These are phyloP conservation scores for Danio kyathit DNA, from an alignment of 2,797 vertebrate genomes.

Conservation along the genomic window DNA sequence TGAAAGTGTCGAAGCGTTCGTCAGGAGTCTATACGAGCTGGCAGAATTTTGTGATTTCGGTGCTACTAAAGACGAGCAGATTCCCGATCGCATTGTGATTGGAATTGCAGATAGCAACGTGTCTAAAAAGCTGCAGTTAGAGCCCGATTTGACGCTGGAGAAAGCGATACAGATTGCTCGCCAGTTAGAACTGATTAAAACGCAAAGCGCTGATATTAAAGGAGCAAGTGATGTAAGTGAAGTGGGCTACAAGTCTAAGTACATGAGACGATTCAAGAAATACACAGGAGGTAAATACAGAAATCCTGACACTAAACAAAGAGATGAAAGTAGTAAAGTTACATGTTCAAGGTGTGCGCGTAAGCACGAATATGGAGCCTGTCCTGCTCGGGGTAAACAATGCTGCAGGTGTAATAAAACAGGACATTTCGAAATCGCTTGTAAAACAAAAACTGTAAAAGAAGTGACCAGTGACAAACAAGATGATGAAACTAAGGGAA, in stretches of 20 bases:
- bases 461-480: too few relatives aligned
- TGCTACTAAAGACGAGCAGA: slow-evolving; percentile 39
- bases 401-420: slow-evolving; percentile 11
- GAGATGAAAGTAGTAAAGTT: neutral
- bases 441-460: too few relatives aligned
- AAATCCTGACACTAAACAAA: neutral
- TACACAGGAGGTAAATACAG: neutral
- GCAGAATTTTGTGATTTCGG: slow-evolving; percentile 34
- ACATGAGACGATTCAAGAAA: neutral
- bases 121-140: too few relatives aligned
- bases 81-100: too few relatives aligned
- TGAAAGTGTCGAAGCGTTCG: slow-evolving; percentile 35
- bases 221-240: neutral
- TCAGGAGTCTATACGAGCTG: neutral
- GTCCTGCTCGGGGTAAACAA: neutral
- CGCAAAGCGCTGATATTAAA: neutral
- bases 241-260: neutral
- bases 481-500: too few relatives aligned
- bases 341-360: neutral
- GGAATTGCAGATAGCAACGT: too few relatives aligned
- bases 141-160: slow-evolving; percentile 3
- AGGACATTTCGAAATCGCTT: slow-evolving; percentile 19
- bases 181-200: slow-evolving; percentile 12
- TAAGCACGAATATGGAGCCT: neutral
- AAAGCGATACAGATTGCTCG: slow-evolving; percentile 8